These are phyloP conservation scores for Onychomys torridus DNA, from an alignment of 2,797 vertebrate genomes.

Conservation along the genomic window DNA sequence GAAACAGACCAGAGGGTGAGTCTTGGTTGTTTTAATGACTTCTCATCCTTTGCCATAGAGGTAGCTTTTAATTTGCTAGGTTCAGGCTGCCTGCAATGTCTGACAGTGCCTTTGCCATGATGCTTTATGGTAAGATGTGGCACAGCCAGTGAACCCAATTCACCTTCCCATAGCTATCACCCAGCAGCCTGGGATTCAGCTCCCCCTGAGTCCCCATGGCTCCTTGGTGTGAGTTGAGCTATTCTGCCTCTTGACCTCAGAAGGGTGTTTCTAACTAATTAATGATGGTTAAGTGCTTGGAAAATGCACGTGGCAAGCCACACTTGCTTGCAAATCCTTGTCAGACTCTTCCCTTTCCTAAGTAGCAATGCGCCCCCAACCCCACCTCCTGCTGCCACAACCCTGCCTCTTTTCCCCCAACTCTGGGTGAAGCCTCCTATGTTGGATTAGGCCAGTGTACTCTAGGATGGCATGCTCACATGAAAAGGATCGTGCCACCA, in stretches of 20 bases:
- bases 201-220: neutral
- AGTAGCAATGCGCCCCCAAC: neutral
- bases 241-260: constrained; percentile 19
- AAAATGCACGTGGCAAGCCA: constrained; percentile 11
- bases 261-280: constrained; percentile 70
- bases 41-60: constrained; percentile 50
- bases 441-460: neutral
- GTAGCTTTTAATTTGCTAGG: constrained; percentile 30
- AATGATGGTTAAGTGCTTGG: constrained; percentile 57
- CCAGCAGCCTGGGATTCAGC: neutral
- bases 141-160: constrained; percentile 47
- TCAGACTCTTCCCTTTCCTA: neutral
- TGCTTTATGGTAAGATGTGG: constrained; percentile 44
- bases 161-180: constrained; percentile 29
- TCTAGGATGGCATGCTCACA: neutral
- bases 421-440: neutral
- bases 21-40: constrained; percentile 54
- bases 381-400: neutral
- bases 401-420: neutral
- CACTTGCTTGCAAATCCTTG: constrained; percentile 23
- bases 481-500: neutral
- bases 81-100: neutral
- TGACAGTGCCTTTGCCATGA: neutral
- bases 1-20: constrained; percentile 29
- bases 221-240: constrained; percentile 13